Evolutionary conservation across 2,888 invertebrate genomes (phyloP).

Genomic region (Empis livida): DNA sequence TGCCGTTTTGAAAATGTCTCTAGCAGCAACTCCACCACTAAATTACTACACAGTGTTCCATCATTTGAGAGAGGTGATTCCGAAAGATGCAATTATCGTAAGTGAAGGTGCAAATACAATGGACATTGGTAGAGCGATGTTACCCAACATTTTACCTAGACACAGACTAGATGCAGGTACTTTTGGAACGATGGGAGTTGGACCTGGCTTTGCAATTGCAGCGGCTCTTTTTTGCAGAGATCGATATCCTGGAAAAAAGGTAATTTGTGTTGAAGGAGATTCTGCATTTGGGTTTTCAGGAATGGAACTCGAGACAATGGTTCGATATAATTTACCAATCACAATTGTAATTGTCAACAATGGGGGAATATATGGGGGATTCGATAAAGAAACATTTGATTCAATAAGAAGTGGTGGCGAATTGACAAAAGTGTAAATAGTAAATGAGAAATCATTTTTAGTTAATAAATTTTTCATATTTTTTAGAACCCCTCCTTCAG

Average conservation of each 20-base stretch:
- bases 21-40: constrained; percentile 59
- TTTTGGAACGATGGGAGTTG: constrained; percentile 96
- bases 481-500: constrained; percentile 71
- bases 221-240: constrained; percentile 83
- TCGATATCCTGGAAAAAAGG: constrained; percentile 63
- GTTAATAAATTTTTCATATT: constrained; percentile 4
- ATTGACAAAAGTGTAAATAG: constrained; percentile 53
- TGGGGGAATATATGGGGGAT: constrained; percentile 85
- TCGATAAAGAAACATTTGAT: constrained; percentile 60
- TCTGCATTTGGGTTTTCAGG: constrained; percentile 97
- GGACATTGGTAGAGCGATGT: constrained; percentile 89
- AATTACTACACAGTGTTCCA: constrained; percentile 92
- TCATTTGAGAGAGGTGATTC: constrained; percentile 61
- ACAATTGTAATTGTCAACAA: constrained; percentile 88
- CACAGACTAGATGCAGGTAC: constrained; percentile 92
- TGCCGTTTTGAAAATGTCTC: constrained; percentile 52
- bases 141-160: constrained; percentile 70
- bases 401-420: constrained; percentile 58
- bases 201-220: constrained; percentile 82
- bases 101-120: constrained; percentile 98
- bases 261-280: constrained; percentile 91
- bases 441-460: neutral
- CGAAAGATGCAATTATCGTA: constrained; percentile 76
- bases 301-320: constrained; percentile 96
- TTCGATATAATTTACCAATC: constrained; percentile 83